Base-by-base conservation (phyloP, 1,140 invertebrate genomes). In the Heliothis virescens region DNA sequence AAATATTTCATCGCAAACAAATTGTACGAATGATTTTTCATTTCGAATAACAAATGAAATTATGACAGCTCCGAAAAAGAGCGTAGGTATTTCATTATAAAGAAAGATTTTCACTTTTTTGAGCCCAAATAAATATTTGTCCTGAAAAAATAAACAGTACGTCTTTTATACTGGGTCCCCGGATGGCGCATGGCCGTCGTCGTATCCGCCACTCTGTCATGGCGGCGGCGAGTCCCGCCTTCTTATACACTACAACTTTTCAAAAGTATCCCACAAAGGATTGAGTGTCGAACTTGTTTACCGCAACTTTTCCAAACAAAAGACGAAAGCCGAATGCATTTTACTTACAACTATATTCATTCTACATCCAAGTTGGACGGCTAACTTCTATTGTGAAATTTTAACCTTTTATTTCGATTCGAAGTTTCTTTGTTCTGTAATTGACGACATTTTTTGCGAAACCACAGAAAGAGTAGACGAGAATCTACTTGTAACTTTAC, bases 221-320 rank as follows among this genome's bases (percentile, higher is more conserved):
- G 57, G 76, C 84, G 69, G 80, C 80, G 71, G 78, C 75, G 74
- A 74, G 79, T 67, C 71, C 53, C 69, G 79, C 79, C 73, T 77
- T 83, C 79, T 84, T 78, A 59, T 69, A 55, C 48, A 60, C 69
- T 60, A 74, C 71, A 80, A 90, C 86, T 89, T 89, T 85, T 83
- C 74, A 80, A 85, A 87, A 90, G 82, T 88, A 86, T 83, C 78
- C 88, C 89, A 91, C 89, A 92, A 91, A 90, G 90, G 88, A 92
- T 90, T 90, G 86, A 87, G 89, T 89, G 88, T 90, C 86, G 85
- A 90, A 92, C 84, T 91, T 90, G 88, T 86, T 87, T 90, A 87
- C 89, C 77, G 53, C 79, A 76, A 76, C 60, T 76, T 76, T 76
- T 65, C 81, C 79, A 87, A 89, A 90, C 83, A 89, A 88, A 88